Percentiles rank a stretch among this genome's conserved stretches.
phyloP scores from a whole-genome alignment of 2,888 invertebrate species.

The Plagodis pulveraria region DNA sequence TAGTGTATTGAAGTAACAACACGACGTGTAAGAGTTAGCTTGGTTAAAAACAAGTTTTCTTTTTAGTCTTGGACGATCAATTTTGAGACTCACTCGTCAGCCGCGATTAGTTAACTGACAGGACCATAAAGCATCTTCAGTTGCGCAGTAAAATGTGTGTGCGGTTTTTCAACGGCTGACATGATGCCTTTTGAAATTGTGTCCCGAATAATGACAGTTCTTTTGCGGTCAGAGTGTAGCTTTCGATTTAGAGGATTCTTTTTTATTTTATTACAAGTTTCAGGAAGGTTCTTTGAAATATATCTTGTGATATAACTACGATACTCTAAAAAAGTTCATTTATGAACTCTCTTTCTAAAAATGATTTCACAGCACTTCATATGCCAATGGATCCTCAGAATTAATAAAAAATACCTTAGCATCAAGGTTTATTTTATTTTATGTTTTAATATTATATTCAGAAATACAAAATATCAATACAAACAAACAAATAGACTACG shows the following conservation, averaged over 20 bases:
- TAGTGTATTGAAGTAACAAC: too few species aligned
- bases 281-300: too few species aligned
- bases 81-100: constrained; percentile 43
- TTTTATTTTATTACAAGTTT: constrained; percentile 9
- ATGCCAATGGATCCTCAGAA: too few species aligned
- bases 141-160: constrained; percentile 77
- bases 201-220: constrained; percentile 72
- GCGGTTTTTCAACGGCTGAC: constrained; percentile 76
- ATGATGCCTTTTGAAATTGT: constrained; percentile 64
- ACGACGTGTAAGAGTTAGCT: not conserved
- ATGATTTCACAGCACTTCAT: too few species aligned
- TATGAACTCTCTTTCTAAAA: too few species aligned
- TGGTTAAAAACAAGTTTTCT: not conserved
- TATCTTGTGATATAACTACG: not conserved
- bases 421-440: too few species aligned
- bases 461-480: not conserved
- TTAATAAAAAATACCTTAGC: too few species aligned
- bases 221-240: constrained; percentile 45
- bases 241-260: constrained; percentile 44
- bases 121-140: constrained; percentile 67
- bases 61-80: constrained; percentile 53
- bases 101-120: constrained; percentile 60
- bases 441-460: too few species aligned
- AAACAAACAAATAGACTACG: too few species aligned
- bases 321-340: not conserved